Evolutionary conservation across 2,888 invertebrate genomes (phyloP).

Genomic region (Cryptophagus acutangulus): DNA sequence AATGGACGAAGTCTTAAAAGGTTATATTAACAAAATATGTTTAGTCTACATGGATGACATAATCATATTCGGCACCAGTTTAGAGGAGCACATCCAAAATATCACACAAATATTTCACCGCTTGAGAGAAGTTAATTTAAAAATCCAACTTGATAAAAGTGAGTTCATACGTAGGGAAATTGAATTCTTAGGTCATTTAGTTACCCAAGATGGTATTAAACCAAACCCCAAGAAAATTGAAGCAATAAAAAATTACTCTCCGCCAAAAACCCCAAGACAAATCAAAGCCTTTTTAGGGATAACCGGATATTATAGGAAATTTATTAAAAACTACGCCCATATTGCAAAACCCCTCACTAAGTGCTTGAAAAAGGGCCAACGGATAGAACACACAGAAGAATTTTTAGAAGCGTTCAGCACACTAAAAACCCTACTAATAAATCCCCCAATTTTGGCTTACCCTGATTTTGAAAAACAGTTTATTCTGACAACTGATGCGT

Average conservation of each 20-base stretch:
- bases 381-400: conserved; percentile 5
- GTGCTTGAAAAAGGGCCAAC: conserved; percentile 17
- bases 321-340: conserved; percentile 13
- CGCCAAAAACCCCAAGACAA: conserved; percentile 12
- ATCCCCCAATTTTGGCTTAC: conserved; percentile 18
- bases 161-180: conserved; percentile 12
- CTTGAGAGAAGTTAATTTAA: conserved; percentile 15
- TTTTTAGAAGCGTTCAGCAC: conserved; percentile 12
- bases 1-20: background rate
- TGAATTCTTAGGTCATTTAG: conserved; percentile 14
- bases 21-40: conserved; percentile 14
- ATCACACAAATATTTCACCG: conserved; percentile 16
- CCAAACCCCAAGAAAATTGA: conserved; percentile 11
- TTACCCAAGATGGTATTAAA: conserved; percentile 11
- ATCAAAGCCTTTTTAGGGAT: conserved; percentile 12
- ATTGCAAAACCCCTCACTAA: conserved; percentile 17
- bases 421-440: conserved; percentile 14
- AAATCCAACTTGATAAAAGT: conserved; percentile 19
- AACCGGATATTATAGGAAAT: conserved; percentile 15
- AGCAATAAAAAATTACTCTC: conserved; percentile 9
- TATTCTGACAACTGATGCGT: conserved; percentile 26
- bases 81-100: conserved; percentile 17
- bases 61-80: conserved; percentile 15
- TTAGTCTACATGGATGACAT: conserved; percentile 21
- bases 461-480: conserved; percentile 26